A percentile compares a stretch with the other conserved stretches of the same genome.
These are phyloP conservation scores for Phalacrocorax aristotelis DNA, from an alignment of 2,113 vertebrate genomes.

Conservation along the genomic window DNA sequence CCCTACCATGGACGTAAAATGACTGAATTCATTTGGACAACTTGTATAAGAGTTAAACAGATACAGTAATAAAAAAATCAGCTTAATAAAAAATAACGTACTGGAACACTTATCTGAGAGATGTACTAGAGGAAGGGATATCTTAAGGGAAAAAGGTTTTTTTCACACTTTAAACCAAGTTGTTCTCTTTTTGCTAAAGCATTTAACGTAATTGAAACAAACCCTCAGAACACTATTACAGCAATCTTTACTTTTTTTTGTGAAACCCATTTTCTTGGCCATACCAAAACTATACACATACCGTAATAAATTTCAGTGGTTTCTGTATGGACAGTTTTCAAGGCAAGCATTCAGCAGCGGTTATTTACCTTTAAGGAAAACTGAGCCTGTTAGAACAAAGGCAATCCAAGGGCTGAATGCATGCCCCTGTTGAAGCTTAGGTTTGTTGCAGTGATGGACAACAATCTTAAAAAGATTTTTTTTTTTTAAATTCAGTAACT, in stretches of 20 bases:
- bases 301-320: fast-evolving
- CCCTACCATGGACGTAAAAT: neutral
- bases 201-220: neutral
- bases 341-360: neutral
- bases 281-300: neutral
- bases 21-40: neutral
- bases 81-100: neutral
- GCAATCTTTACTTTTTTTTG: neutral
- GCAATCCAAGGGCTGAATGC: neutral
- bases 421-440: fast-evolving
- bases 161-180: neutral
- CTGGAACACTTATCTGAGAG: neutral
- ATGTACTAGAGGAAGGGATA: neutral
- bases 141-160: neutral
- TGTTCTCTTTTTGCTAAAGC: neutral
- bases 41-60: neutral
- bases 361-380: neutral
- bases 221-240: neutral
- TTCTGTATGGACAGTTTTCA: neutral
- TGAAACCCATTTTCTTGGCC: neutral
- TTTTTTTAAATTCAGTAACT: neutral
- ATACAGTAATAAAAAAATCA: neutral
- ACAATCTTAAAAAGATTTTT: neutral
- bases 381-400: neutral
- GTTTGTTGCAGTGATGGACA: neutral